Evolutionary conservation across 2,888 invertebrate species (phyloP), one percentile per base, ranked within the genome.

Genomic region (Hesperia comma): DNA sequence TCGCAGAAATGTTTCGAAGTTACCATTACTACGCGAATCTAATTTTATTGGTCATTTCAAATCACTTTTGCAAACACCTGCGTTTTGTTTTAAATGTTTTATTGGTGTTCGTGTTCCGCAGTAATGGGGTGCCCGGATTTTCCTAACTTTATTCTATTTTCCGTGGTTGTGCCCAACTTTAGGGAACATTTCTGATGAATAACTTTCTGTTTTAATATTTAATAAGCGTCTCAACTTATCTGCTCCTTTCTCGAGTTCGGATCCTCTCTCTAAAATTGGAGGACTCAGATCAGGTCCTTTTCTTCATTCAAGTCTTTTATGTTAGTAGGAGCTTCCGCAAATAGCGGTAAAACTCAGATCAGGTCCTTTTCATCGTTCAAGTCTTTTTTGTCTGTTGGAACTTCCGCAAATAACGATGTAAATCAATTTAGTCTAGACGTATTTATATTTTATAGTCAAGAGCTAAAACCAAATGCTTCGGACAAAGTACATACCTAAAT

Each of bases 1-100:
- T 57, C 41, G 21, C 57, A 57, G 26, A 32, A 58, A 43, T 21
- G n/a, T 43, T 58, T 8, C n/a, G 21, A 46, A 26, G 12, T 60
- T 60, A 8, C 32, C 33, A 51, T 33, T 6, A 41, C n/a, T 60
- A 32, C 6, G 14, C 55, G 43, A 17, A 26, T 19, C 17, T 19
- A 32, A 46, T 63, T 55, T 63, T 63, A 62, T 55, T 54, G 43
- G 55, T 12, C 17, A 57, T 46, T 56, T 1, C 33, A 21, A 15
- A n/a, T 26, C 8, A 19, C 49, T 37, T 55, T 32, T 14, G 41
- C 21, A 19, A 26, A 58, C 14, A 17, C 49, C 51, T 56, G 10
- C 21, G 40, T 14, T 21, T 57, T 57, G 37, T 56, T 63, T 51
- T 46, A n/a, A 54, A 33, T 26, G 21, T 21, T 54, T 51, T 41